Base-by-base conservation (phyloP, 2,113 vertebrate genomes). In the Salvator merianae region DNA sequence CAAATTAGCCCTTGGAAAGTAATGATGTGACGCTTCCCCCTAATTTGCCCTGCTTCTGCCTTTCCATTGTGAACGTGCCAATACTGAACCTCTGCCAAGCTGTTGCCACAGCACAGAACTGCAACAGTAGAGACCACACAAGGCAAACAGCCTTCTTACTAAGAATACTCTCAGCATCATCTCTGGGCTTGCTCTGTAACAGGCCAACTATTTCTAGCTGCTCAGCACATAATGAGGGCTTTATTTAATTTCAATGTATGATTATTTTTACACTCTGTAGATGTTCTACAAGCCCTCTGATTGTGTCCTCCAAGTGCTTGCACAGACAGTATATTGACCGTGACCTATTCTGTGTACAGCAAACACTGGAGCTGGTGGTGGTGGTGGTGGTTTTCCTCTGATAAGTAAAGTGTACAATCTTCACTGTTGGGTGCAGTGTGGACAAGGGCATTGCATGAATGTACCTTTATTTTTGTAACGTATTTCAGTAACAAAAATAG, bases 131-230 rank as follows among this genome's bases (percentile, higher is more conserved):
- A 77, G 28, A 12, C 20, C 28, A 5, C 20, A 8, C 70, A 75
- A 74, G 71, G 62, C n/a, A 69, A 78, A 18, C 77, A 81, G 84
- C 32, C 47, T 73, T 83, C 66, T 86, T 34, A 80, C 82, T 89
- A 73, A 43, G 78, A 77, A 85, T 85, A 91, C n/a, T 40, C 84
- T 40, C 72, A 7, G 32, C 2, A 0, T 47, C 36, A n/a, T 74
- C 69, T 14, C 32, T 6, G 2, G 8, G 70, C 34, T 79, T 40
- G 28, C 71, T 79, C 47, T 0, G 32, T 70, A 40, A 70, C 9
- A 38, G 53, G 50, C 80, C 85, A 76, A 80, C 72, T 80, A 83
- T 79, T 83, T n/a, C 14, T 24, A 65, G 47, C 77, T 65, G 34
- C 53, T 18, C 12, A 59, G 63, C 68, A 53, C 76, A 55, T 24